These are phyloP conservation scores for Meles meles DNA, from an alignment of 2,113 vertebrate genomes.

Conservation along the genomic window DNA sequence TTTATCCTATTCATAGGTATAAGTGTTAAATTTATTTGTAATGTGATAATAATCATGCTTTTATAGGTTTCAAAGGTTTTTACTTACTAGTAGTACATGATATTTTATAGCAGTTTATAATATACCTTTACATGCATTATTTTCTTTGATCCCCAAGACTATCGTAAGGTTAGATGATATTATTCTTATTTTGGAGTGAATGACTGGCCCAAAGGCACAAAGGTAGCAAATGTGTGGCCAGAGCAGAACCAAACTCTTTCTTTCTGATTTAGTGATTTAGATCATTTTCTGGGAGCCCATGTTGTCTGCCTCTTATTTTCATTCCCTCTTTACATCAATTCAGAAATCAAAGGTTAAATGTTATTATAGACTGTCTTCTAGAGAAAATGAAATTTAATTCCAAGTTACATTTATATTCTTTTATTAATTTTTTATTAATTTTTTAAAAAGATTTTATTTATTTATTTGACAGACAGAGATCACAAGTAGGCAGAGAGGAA, in stretches of 20 bases:
- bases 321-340: neutral
- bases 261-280: neutral
- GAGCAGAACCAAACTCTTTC: neutral
- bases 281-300: neutral
- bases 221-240: neutral
- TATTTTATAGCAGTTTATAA: neutral
- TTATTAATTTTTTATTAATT: neutral
- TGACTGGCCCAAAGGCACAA: neutral
- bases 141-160: neutral
- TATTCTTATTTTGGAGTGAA: neutral
- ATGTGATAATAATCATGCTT: neutral
- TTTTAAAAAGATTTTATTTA: too few relatives aligned
- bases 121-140: neutral
- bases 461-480: too few relatives aligned
- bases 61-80: conserved; percentile 6
- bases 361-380: neutral
- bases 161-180: neutral
- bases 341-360: neutral
- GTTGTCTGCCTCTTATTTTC: neutral
- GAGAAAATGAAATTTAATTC: neutral
- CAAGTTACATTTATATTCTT: neutral
- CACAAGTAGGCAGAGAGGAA: too few relatives aligned
- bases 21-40: neutral
- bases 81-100: neutral
- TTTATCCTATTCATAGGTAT: neutral